Evolutionary conservation across 2,113 vertebrate species (phyloP), one percentile per base, ranked within the genome.

Genomic region (Peromyscus californicus): DNA sequence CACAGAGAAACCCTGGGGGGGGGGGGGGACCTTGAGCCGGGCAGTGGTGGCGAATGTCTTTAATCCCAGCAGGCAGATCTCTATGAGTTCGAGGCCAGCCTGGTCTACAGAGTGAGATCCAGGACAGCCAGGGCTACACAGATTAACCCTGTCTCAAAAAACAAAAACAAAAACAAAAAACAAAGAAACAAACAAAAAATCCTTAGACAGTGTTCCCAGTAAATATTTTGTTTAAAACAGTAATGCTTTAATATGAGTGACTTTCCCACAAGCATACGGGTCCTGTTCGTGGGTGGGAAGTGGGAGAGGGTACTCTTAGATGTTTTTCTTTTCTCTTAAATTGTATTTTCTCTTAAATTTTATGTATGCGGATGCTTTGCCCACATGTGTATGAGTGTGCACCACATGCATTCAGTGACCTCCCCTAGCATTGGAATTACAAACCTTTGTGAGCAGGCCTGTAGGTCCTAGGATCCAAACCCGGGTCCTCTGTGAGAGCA

Each of bases 121-220:
- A 21, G 36, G n/a, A 21, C 36, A 39, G 65, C 4, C 72, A 75
- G n/a, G 72, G 21, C 9, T 42, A 42, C 72, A 24, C 17, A 75
- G 36, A 21, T 36, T 39, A 72, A 39, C 17, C 70, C 7, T 72
- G 70, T 72, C 16, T n/a, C 17, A 16, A 42, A 39, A 39, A 7
- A 48, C 6, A 48, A 48, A 48, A 48, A 48, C n/a, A n/a, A n/a
- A n/a, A n/a, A n/a, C n/a, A n/a, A n/a, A n/a, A n/a, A n/a, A n/a
- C n/a, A n/a, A n/a, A n/a, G n/a, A n/a, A n/a, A n/a, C n/a, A n/a
- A n/a, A n/a, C n/a, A 36, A 19, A 42, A 39, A 74, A 70, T 70
- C 33, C 31, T 96, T 79, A 97, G 78, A 95, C 45, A 5, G 42
- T 67, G 76, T 92, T 95, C 54, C 93, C 61, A 39, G 61, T 75